Percentiles rank a stretch among this genome's conserved stretches.
phyloP scores from a whole-genome alignment of 2,888 invertebrate species.

The Watsonalla binaria region DNA sequence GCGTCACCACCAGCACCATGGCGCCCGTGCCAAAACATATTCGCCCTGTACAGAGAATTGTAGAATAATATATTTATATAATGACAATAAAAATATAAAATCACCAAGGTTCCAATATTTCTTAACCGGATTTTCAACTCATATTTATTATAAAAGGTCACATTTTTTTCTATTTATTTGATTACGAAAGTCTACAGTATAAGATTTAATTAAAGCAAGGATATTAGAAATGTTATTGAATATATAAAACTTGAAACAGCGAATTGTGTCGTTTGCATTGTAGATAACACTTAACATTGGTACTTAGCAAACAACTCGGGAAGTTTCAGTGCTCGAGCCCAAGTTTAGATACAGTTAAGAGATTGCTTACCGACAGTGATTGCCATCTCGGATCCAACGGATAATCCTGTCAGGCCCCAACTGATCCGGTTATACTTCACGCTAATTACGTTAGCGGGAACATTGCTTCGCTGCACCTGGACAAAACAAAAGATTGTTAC shows the following conservation, averaged over 20 bases:
- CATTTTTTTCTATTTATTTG: too few species aligned
- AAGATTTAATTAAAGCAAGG: too few species aligned
- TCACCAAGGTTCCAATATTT: too few species aligned
- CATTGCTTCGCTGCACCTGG: not conserved
- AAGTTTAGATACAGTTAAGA: not conserved
- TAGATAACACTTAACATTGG: not conserved
- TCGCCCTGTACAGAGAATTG: conserved; percentile 29
- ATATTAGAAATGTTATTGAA: too few species aligned
- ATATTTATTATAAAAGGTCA: too few species aligned
- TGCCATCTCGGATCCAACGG: conserved; percentile 28
- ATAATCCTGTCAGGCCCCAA: not conserved
- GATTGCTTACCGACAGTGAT: conserved; percentile 32
- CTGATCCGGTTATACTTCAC: not conserved
- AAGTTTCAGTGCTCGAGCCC: not conserved
- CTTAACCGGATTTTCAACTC: too few species aligned
- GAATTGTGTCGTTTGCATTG: not conserved
- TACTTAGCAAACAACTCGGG: not conserved
- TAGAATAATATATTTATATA: too few species aligned
- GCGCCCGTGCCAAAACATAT: conserved; percentile 47
- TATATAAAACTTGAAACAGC: too few species aligned
- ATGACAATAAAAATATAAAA: too few species aligned
- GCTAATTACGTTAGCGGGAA: not conserved
- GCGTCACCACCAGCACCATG: conserved; percentile 53
- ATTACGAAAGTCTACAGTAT: too few species aligned
- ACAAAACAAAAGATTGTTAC: too few species aligned